A percentile compares a stretch with the other conserved stretches of the same genome.
Conservation (phyloP, 2,797 vertebrate genomes). For the Falco rusticolus region DNA sequence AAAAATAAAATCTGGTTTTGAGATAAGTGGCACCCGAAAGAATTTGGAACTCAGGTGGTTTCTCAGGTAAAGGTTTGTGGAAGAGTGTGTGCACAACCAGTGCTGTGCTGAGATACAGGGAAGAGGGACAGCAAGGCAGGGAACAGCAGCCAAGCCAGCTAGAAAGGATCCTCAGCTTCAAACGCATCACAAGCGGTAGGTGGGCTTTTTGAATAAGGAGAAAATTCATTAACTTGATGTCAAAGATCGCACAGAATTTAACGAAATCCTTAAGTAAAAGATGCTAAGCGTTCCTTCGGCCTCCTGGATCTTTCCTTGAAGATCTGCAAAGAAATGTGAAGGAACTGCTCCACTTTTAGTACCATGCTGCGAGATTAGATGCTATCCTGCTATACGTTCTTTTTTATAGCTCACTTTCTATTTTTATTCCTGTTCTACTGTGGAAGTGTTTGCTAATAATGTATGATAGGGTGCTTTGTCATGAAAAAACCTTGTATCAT, state of each 20-base stretch:
- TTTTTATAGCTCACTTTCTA: slow-evolving; percentile 68
- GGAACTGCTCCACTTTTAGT: slow-evolving; percentile 48
- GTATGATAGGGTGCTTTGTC: slow-evolving; percentile 68
- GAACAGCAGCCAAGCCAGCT: background rate
- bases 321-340: slow-evolving; percentile 30
- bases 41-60: background rate
- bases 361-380: slow-evolving; percentile 47
- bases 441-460: slow-evolving; percentile 70
- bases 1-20: background rate
- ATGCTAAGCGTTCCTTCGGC: background rate
- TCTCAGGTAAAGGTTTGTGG: background rate
- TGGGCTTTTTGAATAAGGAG: slow-evolving; percentile 35
- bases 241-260: slow-evolving; percentile 19
- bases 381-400: slow-evolving; percentile 45
- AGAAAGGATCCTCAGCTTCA: slow-evolving; percentile 17
- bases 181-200: background rate
- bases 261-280: slow-evolving; percentile 46
- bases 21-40: background rate
- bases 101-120: rapidly evolving
- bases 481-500: slow-evolving; percentile 62
- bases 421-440: slow-evolving; percentile 59
- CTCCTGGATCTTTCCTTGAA: slow-evolving; percentile 52
- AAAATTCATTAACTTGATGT: slow-evolving; percentile 54
- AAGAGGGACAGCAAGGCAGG: background rate
- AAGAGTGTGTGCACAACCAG: background rate